A percentile compares a stretch with the other conserved stretches of the same genome.
phyloP scores from a whole-genome alignment of 2,113 vertebrate genomes.

The Phodopus roborovskii region DNA sequence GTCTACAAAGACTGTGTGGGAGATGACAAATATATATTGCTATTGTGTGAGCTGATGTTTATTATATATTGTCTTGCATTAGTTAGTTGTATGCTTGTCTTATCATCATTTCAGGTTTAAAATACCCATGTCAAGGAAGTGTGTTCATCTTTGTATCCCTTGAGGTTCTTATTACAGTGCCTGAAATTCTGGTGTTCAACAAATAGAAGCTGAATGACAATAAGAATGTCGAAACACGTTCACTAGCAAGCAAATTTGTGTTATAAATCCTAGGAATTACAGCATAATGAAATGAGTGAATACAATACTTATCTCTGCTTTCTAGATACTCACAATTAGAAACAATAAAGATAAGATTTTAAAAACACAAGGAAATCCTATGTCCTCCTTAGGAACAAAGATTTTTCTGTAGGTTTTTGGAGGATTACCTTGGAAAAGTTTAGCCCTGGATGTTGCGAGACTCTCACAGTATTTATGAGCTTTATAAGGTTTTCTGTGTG shows the following conservation, averaged over 20 bases:
- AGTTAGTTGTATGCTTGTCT: background rate
- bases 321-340: background rate
- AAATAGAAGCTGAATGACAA: background rate
- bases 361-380: constrained; percentile 28
- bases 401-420: background rate
- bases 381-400: background rate
- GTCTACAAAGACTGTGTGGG: background rate
- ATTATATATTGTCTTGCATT: background rate
- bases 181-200: background rate
- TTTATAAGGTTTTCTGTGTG: background rate
- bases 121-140: background rate
- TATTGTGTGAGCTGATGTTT: constrained; percentile 12
- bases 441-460: background rate
- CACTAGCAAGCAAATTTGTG: background rate
- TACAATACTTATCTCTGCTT: constrained; percentile 47
- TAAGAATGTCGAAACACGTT: background rate
- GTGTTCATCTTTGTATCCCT: constrained; percentile 6
- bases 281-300: background rate
- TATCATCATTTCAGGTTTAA: constrained; percentile 30
- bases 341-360: constrained; percentile 15
- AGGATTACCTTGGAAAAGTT: background rate
- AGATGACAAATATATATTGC: background rate
- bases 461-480: background rate
- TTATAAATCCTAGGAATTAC: background rate
- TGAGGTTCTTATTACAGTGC: background rate